Evolutionary conservation across 2,888 invertebrate species (phyloP), one percentile per base, ranked within the genome.

Genomic region (Campoplex nolae): DNA sequence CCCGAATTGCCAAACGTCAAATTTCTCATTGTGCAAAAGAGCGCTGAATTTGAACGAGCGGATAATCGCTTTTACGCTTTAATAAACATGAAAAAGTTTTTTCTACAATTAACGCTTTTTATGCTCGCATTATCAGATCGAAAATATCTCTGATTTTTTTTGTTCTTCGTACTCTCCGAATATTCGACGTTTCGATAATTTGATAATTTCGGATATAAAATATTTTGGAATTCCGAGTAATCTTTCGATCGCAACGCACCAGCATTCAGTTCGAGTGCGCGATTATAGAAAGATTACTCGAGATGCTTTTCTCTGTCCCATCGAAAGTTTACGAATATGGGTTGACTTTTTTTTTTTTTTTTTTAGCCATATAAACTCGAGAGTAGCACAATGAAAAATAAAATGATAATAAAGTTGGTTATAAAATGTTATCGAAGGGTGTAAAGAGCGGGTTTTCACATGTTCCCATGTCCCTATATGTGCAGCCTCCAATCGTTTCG

Each of bases 401-500:
- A 32, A 32, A 62, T 32, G 6, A 32, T 32, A 32, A 62, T 62
- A 32, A 62, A 62, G 62, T 62, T n/a, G 67, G 56, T 32, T 67
- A 16, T 62, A 54, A 65, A 65, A 67, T n/a, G 32, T 73, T 78
- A 65, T 73, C 73, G 65, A 28, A n/a, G 32, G 45, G 16, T 56
- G 28, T 48, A 23, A 48, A 54, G 18, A 16, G 16, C 9, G 54
- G n/a, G 32, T 45, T 8, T 35, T 54, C 18, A 35, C 48, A n/a
- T 56, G 74, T 23, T 70, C 13, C 35, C 8, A 48, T 16, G 51
- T 65, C 38, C 23, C 23, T 16, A 42, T 32, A 74, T 73, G 45
- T 35, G 56, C 79, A 67, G 42, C 28, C 70, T 45, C 67, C 51
- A 38, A 48, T 78, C 73, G 58, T 73, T 82, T 51, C 51, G 23